phyloP scores from a whole-genome alignment of 2,888 invertebrate species.

The Nebria brevicollis region DNA sequence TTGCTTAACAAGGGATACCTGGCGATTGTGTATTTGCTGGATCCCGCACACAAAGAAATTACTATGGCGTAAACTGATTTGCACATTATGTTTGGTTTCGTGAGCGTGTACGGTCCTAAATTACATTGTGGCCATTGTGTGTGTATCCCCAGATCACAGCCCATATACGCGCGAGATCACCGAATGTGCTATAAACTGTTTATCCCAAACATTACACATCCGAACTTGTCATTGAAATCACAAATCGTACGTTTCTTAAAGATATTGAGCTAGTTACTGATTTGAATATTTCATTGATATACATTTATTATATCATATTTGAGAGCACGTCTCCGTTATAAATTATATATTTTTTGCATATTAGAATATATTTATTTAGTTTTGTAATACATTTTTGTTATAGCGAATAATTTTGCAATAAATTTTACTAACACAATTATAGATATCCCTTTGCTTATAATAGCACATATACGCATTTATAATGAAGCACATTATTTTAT shows the following conservation, averaged over 20 bases:
- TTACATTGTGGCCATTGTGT: slow-evolving; percentile 32
- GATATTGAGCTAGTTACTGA: neutral
- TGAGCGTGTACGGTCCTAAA: slow-evolving; percentile 10
- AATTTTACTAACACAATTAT: no score
- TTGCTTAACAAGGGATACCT: slow-evolving; percentile 15
- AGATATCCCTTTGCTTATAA: no score
- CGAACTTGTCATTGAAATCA: slow-evolving; percentile 2
- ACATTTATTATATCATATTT: no score
- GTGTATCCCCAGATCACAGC: slow-evolving; percentile 6
- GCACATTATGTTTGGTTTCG: slow-evolving; percentile 51
- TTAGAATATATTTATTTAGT: no score
- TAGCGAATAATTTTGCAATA: no score
- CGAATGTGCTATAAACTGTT: slow-evolving; percentile 23
- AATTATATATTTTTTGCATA: no score
- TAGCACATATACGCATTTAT: no score
- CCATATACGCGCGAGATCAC: neutral
- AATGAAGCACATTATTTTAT: no score
- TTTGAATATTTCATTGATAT: neutral
- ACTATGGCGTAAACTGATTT: slow-evolving; percentile 54
- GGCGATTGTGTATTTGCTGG: slow-evolving; percentile 30
- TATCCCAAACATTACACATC: slow-evolving; percentile 25
- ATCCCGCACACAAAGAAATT: slow-evolving; percentile 36
- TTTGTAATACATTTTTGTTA: no score
- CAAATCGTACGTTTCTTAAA: neutral
- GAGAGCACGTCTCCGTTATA: no score